Evolutionary conservation across 2,113 vertebrate genomes (phyloP).

Genomic region (Apus apus): DNA sequence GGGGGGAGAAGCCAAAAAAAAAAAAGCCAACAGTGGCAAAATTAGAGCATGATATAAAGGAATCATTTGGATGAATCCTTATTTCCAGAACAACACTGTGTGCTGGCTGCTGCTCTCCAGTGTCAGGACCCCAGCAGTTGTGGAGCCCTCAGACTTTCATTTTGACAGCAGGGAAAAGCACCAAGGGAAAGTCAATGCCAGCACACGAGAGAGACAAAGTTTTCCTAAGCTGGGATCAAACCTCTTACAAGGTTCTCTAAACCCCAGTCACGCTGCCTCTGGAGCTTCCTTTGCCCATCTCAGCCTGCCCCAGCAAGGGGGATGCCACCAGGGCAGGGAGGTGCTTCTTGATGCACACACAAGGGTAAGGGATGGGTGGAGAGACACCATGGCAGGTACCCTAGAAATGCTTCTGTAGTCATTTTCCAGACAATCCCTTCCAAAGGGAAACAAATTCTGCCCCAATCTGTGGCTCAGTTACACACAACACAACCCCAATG

Average conservation of each 20-base stretch:
- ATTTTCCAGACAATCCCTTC: neutral
- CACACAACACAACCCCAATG: neutral
- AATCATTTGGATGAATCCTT: conserved; percentile 1
- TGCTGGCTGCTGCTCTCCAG: neutral
- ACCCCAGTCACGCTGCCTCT: accelerated
- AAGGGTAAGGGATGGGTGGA: neutral
- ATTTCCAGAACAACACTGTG: neutral
- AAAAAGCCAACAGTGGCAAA: conserved; percentile 43
- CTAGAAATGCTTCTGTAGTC: accelerated
- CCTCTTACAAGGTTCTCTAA: neutral
- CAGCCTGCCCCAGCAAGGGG: neutral
- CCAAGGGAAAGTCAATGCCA: neutral
- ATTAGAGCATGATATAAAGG: conserved; percentile 47
- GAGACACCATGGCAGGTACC: neutral
- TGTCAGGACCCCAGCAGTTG: conserved; percentile 12
- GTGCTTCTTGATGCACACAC: accelerated
- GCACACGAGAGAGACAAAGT: neutral
- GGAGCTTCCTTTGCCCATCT: neutral
- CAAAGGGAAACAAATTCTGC: neutral
- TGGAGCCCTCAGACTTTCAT: neutral
- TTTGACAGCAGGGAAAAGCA: neutral
- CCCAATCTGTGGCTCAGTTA: neutral
- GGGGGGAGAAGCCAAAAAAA: neutral
- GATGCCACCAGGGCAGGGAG: neutral
- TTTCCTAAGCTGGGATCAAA: neutral